Evolutionary conservation across 1,140 invertebrate genomes (phyloP), one percentile per base, ranked within the genome.

Genomic region (Linepithema humile): DNA sequence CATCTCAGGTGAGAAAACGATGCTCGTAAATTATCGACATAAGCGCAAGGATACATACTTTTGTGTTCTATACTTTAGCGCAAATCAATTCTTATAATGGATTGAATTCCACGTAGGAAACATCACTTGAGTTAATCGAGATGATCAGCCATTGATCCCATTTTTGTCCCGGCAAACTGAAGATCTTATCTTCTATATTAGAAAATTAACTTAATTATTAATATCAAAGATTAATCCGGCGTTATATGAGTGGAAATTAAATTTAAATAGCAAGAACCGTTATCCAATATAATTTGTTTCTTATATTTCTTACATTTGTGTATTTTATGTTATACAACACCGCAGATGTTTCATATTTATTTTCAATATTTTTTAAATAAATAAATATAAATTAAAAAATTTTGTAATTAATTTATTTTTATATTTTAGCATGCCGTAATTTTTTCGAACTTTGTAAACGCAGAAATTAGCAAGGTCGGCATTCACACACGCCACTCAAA

Each of bases 11-110:
- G 70, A 43, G 23, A 60, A 43, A 43, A 60, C 72, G 55, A 29
- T 40, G 20, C 72, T 74, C 38, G 38, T 74, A 74, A 74, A 74
- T 74, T 59, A 57, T 74, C 55, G 35, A 40, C 9, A 35, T 38
- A 40, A 29, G 23, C 43, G 12, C 70, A 40, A 5, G n/a, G 23
- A 40, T 29, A 40, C 29, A 59, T 20, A 29, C 60, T 17, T 60
- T 10, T 12, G 23, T 38, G 12, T 10, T 59, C n/a, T n/a, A 17
- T 40, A 20, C 32, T 26, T 26, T 26, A 9, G 10, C 55, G 4
- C 17, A 10, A 74, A 40, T 74, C 53, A 9, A 60, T 74, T 3
- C 55, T 4, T 60, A 43, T 26, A 43, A 15, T 17, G 9, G 72
- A 74, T 74, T 40, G 38, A 60, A 40, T 38, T 29, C 9, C 17